Conservation (phyloP, 2,888 invertebrate genomes). For the Formica aserva region DNA sequence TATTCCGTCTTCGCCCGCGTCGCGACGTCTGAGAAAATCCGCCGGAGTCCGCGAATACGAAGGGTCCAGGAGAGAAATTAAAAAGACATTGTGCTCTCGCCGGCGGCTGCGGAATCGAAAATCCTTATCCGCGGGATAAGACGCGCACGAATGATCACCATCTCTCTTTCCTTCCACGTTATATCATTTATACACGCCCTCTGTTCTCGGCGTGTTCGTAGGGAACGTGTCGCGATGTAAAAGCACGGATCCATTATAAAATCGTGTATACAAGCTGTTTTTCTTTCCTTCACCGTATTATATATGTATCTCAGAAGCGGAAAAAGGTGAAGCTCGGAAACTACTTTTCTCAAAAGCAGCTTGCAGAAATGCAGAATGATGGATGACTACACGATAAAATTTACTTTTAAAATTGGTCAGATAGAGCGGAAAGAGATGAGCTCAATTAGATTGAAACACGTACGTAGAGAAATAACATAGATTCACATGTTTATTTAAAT, state of each 20-base stretch:
- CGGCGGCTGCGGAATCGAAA: background rate
- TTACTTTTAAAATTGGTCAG: background rate
- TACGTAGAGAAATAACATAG: background rate
- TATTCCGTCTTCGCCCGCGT: constrained; percentile 34
- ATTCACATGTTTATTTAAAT: background rate
- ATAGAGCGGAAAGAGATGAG: background rate
- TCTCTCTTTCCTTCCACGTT: background rate
- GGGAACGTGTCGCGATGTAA: background rate
- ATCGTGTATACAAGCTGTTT: constrained; percentile 9
- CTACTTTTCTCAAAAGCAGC: background rate
- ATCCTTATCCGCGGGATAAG: constrained; percentile 42
- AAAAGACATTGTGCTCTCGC: constrained; percentile 49
- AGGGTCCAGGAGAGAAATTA: constrained; percentile 49
- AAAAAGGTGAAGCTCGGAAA: background rate
- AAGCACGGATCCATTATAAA: constrained; percentile 29
- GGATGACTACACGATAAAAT: background rate
- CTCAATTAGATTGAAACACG: background rate
- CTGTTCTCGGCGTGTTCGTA: background rate
- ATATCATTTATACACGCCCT: constrained; percentile 31
- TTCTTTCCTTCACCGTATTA: background rate
- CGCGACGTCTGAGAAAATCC: constrained; percentile 26
- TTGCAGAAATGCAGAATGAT: constrained; percentile 9
- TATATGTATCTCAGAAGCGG: constrained; percentile 1
- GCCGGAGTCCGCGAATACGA: constrained; percentile 17
- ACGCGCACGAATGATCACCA: constrained; percentile 5